phyloP scores from a whole-genome alignment of 1,140 invertebrate species.

The Hylaeus anthracinus region DNA sequence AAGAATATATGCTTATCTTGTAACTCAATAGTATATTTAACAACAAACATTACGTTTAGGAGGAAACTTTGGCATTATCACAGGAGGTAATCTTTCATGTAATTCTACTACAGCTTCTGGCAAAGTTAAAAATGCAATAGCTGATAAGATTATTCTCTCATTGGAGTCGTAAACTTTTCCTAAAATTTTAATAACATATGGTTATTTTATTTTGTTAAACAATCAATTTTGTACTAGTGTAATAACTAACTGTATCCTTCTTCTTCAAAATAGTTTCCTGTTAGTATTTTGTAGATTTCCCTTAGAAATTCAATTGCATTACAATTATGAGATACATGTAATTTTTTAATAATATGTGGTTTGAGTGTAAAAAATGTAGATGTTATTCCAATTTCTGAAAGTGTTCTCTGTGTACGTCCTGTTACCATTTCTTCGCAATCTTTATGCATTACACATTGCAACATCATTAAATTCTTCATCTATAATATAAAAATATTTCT shows the following conservation, averaged over 20 bases:
- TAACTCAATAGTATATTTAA: constrained; percentile 2
- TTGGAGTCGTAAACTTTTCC: constrained; percentile 71
- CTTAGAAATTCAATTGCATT: constrained; percentile 69
- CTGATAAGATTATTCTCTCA: constrained; percentile 74
- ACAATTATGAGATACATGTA: constrained; percentile 57
- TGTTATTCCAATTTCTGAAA: constrained; percentile 71
- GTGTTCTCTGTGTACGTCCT: constrained; percentile 58
- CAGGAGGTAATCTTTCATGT: constrained; percentile 68
- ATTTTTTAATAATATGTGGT: constrained; percentile 60
- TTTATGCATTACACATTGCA: constrained; percentile 66
- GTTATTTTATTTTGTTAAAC: background rate
- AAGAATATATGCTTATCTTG: constrained; percentile 6
- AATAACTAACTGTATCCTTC: constrained; percentile 69
- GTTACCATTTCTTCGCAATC: constrained; percentile 71
- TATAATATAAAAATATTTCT: constrained; percentile 47
- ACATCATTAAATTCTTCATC: constrained; percentile 60
- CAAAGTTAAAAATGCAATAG: constrained; percentile 74
- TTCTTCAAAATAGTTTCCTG: constrained; percentile 73
- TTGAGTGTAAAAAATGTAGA: constrained; percentile 68
- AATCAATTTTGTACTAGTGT: constrained; percentile 1
- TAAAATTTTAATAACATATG: constrained; percentile 55
- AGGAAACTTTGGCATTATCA: constrained; percentile 48
- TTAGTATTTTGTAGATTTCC: constrained; percentile 73
- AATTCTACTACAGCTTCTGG: constrained; percentile 71
- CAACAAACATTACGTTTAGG: constrained; percentile 68